A percentile compares a stretch with the other conserved stretches of the same genome.
Evolutionary conservation across 2,797 vertebrate species (phyloP).

Genomic region (Silurus lanzhouensis): DNA sequence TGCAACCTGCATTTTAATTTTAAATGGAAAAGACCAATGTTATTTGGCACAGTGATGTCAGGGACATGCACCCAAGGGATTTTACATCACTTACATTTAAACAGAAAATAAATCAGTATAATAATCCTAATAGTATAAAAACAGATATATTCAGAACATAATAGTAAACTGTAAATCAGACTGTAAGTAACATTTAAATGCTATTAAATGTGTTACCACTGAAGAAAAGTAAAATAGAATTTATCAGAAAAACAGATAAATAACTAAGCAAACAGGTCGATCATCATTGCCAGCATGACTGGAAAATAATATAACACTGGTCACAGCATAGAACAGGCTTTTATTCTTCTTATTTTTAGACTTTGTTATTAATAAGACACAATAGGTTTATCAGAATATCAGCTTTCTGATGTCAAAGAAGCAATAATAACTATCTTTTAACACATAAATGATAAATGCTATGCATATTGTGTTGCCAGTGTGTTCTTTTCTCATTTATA

Average conservation of each 20-base stretch:
- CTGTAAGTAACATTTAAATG: not conserved
- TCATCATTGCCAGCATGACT: conserved; percentile 13
- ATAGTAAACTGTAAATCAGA: not conserved
- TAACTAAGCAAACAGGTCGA: not conserved
- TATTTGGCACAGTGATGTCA: not conserved
- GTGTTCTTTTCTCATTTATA: conserved; percentile 29
- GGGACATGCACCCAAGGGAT: not conserved
- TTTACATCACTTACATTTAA: not conserved
- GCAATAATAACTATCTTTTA: conserved; percentile 11
- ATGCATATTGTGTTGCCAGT: conserved; percentile 4
- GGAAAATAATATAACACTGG: conserved; percentile 13
- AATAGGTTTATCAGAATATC: not conserved
- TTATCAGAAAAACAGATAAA: conserved; percentile 3
- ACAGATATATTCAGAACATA: not conserved
- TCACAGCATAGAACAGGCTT: not conserved
- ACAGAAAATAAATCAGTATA: not conserved
- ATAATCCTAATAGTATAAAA: not conserved
- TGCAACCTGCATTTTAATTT: not conserved
- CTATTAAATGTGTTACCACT: not conserved
- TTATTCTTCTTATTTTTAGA: not conserved
- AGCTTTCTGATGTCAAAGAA: conserved; percentile 29
- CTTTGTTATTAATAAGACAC: not conserved
- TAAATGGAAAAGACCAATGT: not conserved
- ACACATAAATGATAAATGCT: not conserved
- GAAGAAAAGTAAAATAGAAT: not conserved